phyloP scores from a whole-genome alignment of 2,797 vertebrate genomes.

The Channallabes apus region DNA sequence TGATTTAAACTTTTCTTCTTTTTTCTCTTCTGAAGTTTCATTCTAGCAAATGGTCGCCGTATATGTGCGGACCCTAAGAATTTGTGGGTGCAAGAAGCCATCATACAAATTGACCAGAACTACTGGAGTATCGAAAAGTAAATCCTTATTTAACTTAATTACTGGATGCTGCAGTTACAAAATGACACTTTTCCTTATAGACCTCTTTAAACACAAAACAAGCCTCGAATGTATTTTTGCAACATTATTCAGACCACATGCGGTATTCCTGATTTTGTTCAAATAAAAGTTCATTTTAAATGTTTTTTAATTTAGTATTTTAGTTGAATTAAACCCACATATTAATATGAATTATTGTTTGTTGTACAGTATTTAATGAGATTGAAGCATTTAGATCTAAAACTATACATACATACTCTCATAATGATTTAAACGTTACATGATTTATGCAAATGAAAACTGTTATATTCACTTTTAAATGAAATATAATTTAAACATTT shows the following conservation, averaged over 20 bases:
- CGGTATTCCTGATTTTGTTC: not conserved
- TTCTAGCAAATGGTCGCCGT: rapidly evolving
- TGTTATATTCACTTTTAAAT: no score
- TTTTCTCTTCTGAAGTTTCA: not conserved
- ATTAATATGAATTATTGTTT: not conserved
- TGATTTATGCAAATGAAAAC: not conserved
- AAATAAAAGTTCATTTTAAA: not conserved
- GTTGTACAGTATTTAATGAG: not conserved
- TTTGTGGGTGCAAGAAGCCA: not conserved
- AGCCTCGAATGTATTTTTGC: not conserved
- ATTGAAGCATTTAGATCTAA: not conserved
- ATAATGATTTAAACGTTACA: not conserved
- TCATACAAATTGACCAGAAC: not conserved
- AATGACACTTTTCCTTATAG: not conserved
- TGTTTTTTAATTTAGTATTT: not conserved
- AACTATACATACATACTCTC: not conserved
- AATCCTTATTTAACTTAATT: not conserved
- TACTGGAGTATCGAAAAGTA: not conserved
- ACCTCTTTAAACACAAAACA: not conserved
- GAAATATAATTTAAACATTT: no score
- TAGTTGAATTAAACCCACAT: not conserved
- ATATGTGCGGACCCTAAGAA: not conserved
- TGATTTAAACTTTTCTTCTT: not conserved
- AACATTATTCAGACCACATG: not conserved
- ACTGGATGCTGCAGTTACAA: not conserved